Evolutionary conservation across 2,888 invertebrate species (phyloP).

Genomic region (Mechanitis mazaeus): DNA sequence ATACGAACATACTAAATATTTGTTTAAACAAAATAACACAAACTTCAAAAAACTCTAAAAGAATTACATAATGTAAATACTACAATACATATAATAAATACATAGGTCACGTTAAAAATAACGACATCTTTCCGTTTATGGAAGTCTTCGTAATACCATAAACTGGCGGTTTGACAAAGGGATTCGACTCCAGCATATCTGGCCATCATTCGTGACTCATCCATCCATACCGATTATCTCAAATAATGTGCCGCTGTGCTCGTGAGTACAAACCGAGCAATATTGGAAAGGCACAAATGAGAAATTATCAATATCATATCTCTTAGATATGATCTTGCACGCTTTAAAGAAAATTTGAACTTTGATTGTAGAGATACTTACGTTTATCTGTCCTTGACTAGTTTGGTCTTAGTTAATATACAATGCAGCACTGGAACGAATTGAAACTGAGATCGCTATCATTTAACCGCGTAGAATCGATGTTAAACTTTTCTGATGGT

Average conservation of each 20-base stretch:
- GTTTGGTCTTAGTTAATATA: not conserved
- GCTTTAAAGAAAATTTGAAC: slow-evolving; percentile 1
- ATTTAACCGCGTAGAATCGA: slow-evolving; percentile 1
- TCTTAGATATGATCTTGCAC: not conserved
- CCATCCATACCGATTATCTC: slow-evolving; percentile 59
- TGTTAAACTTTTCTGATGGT: not conserved
- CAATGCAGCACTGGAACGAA: slow-evolving; percentile 15
- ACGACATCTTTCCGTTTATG: slow-evolving; percentile 17
- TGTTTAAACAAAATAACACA: not conserved
- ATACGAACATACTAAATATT: no score
- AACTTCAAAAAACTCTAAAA: not conserved
- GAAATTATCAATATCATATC: slow-evolving; percentile 1
- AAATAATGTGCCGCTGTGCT: slow-evolving; percentile 44
- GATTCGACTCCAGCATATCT: slow-evolving; percentile 61
- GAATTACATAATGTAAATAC: not conserved
- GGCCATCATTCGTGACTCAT: slow-evolving; percentile 65
- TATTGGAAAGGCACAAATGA: slow-evolving; percentile 12
- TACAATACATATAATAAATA: not conserved
- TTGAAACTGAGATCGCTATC: slow-evolving; percentile 10
- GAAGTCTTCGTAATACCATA: slow-evolving; percentile 24
- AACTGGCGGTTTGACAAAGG: slow-evolving; percentile 57
- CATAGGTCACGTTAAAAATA: not conserved
- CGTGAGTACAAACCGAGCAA: slow-evolving; percentile 31
- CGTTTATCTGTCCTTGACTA: not conserved
- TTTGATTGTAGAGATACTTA: not conserved